Evolutionary conservation across 2,797 vertebrate species (phyloP).

Genomic region (Morus bassanus): DNA sequence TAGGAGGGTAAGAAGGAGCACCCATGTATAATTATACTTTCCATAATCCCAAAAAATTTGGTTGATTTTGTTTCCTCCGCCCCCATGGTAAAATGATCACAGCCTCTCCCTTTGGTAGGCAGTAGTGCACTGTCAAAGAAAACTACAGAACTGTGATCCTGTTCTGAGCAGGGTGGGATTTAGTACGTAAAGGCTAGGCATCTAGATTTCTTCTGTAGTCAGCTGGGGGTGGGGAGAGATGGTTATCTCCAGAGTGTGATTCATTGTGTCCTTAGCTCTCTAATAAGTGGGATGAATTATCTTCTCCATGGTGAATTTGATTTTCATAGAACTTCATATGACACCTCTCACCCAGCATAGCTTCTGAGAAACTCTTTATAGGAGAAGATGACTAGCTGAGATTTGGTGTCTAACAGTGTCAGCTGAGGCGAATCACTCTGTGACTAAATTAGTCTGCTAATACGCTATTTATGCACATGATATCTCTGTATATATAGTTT

Average conservation of each 20-base stretch:
- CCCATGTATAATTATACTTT: not conserved
- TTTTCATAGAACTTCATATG: not conserved
- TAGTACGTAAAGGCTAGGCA: not conserved
- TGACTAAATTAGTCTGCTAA: not conserved
- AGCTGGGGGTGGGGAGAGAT: not conserved
- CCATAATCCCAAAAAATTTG: not conserved
- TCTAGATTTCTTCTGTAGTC: not conserved
- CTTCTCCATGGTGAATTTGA: not conserved
- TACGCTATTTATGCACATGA: not conserved
- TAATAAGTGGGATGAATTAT: not conserved
- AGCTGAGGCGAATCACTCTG: not conserved
- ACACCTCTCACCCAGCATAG: not conserved
- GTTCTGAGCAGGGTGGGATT: not conserved
- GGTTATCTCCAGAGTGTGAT: not conserved
- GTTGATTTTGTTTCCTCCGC: not conserved
- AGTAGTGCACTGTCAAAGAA: not conserved
- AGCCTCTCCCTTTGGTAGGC: not conserved
- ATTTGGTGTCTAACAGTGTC: not conserved
- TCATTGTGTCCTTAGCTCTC: not conserved
- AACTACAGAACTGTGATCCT: not conserved
- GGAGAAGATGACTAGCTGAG: not conserved
- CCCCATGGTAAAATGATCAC: not conserved
- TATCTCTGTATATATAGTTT: not conserved
- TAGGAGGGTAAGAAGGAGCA: not conserved
- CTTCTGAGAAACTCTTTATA: not conserved